Percentiles rank a stretch among this genome's conserved stretches.
Conservation (phyloP, 2,113 vertebrate species). For the Nicator chloris region DNA sequence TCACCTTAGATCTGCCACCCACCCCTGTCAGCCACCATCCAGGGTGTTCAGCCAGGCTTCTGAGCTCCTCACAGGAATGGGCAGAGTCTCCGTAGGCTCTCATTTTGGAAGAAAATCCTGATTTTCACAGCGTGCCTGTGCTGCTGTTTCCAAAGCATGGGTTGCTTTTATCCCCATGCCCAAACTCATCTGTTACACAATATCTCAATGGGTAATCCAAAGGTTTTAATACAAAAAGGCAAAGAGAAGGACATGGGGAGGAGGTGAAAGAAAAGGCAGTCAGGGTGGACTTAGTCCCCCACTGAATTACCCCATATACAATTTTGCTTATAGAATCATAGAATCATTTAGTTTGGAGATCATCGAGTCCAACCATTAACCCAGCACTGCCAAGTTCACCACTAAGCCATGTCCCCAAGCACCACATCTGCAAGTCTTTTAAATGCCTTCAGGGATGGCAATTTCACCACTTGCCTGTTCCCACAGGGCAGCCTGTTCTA, state of each 20-base stretch:
- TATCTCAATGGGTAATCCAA: neutral
- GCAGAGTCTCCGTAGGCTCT: neutral
- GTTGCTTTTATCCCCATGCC: neutral
- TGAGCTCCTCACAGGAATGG: neutral
- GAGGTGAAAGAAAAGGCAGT: neutral
- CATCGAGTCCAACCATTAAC: accelerated
- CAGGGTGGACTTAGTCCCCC: neutral
- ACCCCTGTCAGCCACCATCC: neutral
- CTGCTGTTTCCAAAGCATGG: neutral
- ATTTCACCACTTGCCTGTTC: neutral
- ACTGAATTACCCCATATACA: neutral
- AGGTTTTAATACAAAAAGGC: neutral
- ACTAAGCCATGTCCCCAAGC: neutral
- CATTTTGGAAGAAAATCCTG: neutral
- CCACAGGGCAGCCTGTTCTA: neutral
- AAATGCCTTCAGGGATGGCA: neutral
- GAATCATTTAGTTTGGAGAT: neutral
- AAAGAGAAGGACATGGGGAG: neutral
- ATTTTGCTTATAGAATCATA: neutral
- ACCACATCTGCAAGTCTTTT: neutral
- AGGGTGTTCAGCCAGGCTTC: neutral
- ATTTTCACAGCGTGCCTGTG: neutral
- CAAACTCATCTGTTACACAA: neutral
- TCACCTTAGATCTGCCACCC: neutral
- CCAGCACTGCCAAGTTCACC: neutral